Base-by-base conservation (phyloP, 1,140 invertebrate species). In the Mercenaria mercenaria region DNA sequence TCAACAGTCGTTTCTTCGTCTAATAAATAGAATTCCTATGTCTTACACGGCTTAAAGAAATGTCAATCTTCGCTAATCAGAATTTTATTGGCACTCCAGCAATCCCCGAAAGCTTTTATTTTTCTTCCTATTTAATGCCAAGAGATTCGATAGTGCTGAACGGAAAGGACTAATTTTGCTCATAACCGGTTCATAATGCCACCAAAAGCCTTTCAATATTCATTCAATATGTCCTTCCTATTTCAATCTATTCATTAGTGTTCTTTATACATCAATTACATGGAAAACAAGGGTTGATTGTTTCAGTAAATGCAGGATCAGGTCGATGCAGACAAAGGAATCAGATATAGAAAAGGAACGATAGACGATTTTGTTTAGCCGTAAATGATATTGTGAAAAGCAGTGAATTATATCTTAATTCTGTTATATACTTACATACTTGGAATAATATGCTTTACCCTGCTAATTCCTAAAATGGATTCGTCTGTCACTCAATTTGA, bases 151-250 rank as follows among this genome's bases (percentile, higher is more conserved):
- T 84, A 26, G 61, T 13, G 39, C 15, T n/a, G 29, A 52, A 37
- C 82, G 82, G 82, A 84, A 84, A 59, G 32, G 29, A 50, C 61
- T 69, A 34, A 84, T 84, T 84, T 84, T 47, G 15, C 64, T 84
- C 61, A 84, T 84, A 84, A 84, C 82, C 82, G 82, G 82, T 84
- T 67, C 56, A 47, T 72, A 84, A 72, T 47, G 26, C 50, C 67
- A 39, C 43, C 43, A 23, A 72, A 84, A 84, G 47, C 82, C 82
- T 84, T 50, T 84, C 67, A 84, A 84, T 72, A 72, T 52, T 50
- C 61, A 84, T 72, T 67, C 82, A 84, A 84, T 84, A 84, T 84
- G 82, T 72, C 64, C 41, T 84, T 84, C 82, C 82, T 84, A 72
- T 84, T 84, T 34, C 82, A 84, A 84, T 84, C n/a, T 84, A 84